Percentiles rank a stretch among this genome's conserved stretches.
Conservation (phyloP, 2,113 vertebrate genomes). For the Thamnophis sirtalis region DNA sequence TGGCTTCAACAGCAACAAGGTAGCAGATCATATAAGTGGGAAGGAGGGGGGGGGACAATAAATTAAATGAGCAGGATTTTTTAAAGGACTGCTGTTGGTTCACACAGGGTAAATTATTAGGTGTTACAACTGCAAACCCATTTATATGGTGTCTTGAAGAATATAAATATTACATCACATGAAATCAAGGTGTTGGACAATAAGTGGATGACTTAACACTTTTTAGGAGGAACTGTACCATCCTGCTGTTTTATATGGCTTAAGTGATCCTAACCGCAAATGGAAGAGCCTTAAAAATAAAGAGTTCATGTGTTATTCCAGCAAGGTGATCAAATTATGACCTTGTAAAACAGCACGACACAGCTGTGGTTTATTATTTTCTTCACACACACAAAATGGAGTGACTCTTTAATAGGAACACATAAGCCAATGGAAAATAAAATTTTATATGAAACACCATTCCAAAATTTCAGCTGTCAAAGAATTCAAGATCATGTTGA, state of each 20-base stretch:
- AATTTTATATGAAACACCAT: background rate
- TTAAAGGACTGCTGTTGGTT: conserved; percentile 31
- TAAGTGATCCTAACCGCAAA: conserved; percentile 55
- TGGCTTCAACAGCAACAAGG: background rate
- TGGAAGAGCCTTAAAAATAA: conserved; percentile 36
- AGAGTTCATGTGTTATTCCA: conserved; percentile 11
- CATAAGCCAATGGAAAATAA: background rate
- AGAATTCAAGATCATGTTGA: background rate
- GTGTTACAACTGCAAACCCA: conserved; percentile 57
- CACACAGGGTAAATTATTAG: conserved; percentile 57
- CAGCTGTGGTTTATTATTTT: background rate
- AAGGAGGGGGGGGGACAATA: conserved; percentile 17
- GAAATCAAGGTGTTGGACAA: conserved; percentile 41
- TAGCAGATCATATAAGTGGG: background rate
- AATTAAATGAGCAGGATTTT: conserved; percentile 27
- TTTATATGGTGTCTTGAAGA: conserved; percentile 63
- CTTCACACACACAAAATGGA: background rate
- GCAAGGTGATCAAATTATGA: conserved; percentile 24
- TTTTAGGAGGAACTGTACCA: conserved; percentile 38
- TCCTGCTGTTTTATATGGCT: conserved; percentile 56
- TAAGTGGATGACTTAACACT: conserved; percentile 24
- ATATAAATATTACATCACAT: conserved; percentile 60
- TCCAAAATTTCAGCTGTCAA: background rate
- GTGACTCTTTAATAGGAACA: background rate
- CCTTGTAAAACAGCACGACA: conserved; percentile 52